Base-by-base conservation (phyloP, 2,113 vertebrate genomes). In the Corvus moneduloides region DNA sequence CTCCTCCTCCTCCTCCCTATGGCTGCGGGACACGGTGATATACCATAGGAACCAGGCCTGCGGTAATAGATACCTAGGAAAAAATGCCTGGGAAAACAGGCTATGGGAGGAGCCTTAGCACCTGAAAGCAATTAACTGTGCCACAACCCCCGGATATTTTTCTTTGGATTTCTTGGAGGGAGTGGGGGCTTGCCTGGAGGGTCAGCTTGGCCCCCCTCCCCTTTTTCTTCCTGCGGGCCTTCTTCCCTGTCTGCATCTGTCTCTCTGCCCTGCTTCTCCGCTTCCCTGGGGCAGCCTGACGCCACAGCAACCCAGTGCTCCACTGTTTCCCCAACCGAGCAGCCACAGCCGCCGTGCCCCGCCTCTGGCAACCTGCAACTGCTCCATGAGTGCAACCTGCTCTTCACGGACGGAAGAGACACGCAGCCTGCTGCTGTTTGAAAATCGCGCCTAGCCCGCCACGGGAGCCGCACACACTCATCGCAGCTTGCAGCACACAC, bases 321-420 rank as follows among this genome's bases (percentile, higher is more conserved):
- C 16, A 15, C 37, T 33, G 51, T 26, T 55, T 55, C 51, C 51
- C 51, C 2, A 7, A 54, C 0, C 3, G 27, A 7, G 10, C 67
- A 51, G n/a, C n/a, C 15, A 24, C 2, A 6, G 27, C 27, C 8
- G 2, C 27, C 15, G 2, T 4, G 11, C 28, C 22, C 37, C 0
- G 2, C 11, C 16, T 22, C 30, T 15, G 37, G 14, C 37, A 55
- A 13, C 9, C 4, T 54, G 37, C 51, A 72, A 6, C 37, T 18
- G 49, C 37, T 41, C 37, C 37, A 8, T 4, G 7, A 41, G 6
- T 26, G 28, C 20, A 18, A 24, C 68, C 51, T 41, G 49, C 18
- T 54, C 20, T 41, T 33, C 3, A 28, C 21, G 22, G 10, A 3
- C 4, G 2, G 28, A 16, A 41, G 49, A 24, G 16, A 32, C 28